Conservation (phyloP, 2,888 invertebrate species). For the Trachelus troglodyta region DNA sequence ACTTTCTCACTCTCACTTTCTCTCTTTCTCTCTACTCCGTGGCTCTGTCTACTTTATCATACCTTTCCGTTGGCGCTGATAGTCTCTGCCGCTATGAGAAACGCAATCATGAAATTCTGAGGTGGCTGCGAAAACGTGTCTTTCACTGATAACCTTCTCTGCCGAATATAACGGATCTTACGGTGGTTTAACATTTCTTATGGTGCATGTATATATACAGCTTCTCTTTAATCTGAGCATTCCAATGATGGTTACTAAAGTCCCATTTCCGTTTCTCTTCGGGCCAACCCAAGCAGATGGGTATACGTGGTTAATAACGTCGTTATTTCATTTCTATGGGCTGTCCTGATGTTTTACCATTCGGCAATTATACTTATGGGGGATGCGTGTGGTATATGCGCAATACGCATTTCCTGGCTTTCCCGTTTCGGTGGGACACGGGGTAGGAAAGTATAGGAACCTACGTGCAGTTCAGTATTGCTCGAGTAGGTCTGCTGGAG, state of each 20-base stretch:
- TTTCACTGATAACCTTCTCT: background rate
- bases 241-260: no score
- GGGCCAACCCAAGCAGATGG: no score
- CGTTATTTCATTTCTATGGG: no score
- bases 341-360: background rate
- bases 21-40: background rate
- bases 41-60: background rate
- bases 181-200: no score
- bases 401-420: background rate
- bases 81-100: slow-evolving; percentile 13
- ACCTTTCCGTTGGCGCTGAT: no score
- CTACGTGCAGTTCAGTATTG: background rate
- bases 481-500: background rate
- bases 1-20: background rate
- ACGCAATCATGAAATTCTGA: slow-evolving; percentile 26
- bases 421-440: background rate
- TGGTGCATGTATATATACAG: no score
- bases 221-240: no score
- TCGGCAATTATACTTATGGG: background rate
- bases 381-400: background rate
- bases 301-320: no score
- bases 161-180: background rate
- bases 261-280: no score
- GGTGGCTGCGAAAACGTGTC: slow-evolving; percentile 5
- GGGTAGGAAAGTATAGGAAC: background rate